A percentile compares a stretch with the other conserved stretches of the same genome.
These are phyloP conservation scores for Aldabrachelys gigantea DNA, from an alignment of 2,113 vertebrate genomes.

Conservation along the genomic window DNA sequence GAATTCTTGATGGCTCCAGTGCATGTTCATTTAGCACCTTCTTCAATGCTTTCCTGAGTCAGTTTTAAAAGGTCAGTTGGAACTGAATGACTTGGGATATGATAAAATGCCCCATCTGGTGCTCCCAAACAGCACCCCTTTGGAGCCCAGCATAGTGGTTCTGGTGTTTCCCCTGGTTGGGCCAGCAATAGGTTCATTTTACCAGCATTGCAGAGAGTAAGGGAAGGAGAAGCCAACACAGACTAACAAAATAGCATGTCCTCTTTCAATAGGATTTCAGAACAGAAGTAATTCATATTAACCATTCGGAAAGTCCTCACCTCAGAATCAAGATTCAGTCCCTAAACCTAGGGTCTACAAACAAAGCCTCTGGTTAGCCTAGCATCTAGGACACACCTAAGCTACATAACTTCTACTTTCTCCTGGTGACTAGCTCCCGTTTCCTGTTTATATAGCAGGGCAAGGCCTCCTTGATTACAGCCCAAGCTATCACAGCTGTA, in stretches of 20 bases:
- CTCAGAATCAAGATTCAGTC: not conserved
- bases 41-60: fast-evolving
- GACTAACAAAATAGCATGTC: not conserved
- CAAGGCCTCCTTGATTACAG: not conserved
- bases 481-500: not conserved
- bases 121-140: not conserved
- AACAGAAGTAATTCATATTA: not conserved
- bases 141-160: not conserved
- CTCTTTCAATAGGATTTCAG: not conserved
- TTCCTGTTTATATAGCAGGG: not conserved
- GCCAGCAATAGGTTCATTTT: not conserved
- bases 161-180: not conserved
- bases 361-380: not conserved
- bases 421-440: not conserved
- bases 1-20: not conserved
- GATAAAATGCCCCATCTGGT: not conserved
- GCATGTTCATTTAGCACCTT: fast-evolving
- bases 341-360: not conserved
- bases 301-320: not conserved
- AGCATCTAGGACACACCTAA: not conserved
- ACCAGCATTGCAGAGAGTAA: not conserved
- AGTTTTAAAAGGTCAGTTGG: fast-evolving
- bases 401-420: not conserved
- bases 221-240: not conserved
- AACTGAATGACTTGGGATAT: not conserved